Evolutionary conservation across 2,888 invertebrate genomes (phyloP).

Genomic region (Schizaphis graminum): DNA sequence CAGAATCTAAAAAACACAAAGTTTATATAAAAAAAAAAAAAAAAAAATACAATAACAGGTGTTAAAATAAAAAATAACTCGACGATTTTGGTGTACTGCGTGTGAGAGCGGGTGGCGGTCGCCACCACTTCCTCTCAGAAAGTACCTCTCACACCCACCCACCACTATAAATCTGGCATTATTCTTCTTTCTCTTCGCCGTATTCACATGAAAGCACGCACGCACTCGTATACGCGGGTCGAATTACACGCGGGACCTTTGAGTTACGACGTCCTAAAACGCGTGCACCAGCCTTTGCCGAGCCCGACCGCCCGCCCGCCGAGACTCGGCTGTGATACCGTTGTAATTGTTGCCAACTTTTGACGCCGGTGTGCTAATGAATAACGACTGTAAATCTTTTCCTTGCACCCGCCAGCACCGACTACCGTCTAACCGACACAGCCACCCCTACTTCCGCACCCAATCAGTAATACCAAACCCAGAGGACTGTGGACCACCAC

Average conservation of each 20-base stretch:
- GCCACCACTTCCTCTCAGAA: not conserved
- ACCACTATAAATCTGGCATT: not conserved
- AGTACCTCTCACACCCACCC: not conserved
- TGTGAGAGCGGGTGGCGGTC: not conserved
- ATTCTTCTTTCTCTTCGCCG: not conserved
- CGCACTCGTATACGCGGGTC: not conserved
- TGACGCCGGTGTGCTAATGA: conserved; percentile 60
- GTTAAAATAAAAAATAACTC: not conserved
- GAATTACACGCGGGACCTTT: conserved; percentile 47
- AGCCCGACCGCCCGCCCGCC: not conserved
- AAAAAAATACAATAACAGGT: not conserved
- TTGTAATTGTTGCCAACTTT: conserved; percentile 63
- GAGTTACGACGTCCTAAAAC: conserved; percentile 46
- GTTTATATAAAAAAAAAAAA: not conserved
- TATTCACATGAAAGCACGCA: not conserved
- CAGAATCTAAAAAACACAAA: not conserved
- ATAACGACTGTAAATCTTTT: conserved; percentile 63
- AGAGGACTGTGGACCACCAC: not conserved
- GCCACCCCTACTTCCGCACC: not conserved
- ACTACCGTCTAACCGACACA: not conserved
- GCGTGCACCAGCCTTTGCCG: conserved; percentile 23
- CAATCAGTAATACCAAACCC: not conserved
- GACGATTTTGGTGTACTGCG: not conserved
- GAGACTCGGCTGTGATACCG: not conserved
- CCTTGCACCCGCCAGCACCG: not conserved